These are phyloP conservation scores for Crossocerus cetratus DNA, from an alignment of 2,888 invertebrate species.

Conservation along the genomic window DNA sequence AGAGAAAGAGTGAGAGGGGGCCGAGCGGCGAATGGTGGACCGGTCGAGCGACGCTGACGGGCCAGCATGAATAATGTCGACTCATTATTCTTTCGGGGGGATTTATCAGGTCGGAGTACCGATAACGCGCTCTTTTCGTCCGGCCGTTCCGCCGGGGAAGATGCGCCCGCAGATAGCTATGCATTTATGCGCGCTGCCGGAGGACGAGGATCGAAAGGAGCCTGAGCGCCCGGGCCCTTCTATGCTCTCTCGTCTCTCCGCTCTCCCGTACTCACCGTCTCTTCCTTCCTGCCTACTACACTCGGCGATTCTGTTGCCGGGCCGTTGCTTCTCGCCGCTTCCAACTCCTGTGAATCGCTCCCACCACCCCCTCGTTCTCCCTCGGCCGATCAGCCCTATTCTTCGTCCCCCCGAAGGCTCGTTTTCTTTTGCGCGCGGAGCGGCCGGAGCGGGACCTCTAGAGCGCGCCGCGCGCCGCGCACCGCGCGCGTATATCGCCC, in stretches of 20 bases:
- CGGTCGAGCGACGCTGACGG: constrained; percentile 63
- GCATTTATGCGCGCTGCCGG: constrained; percentile 67
- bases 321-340: constrained; percentile 3
- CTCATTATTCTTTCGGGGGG: constrained; percentile 72
- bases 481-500: constrained; percentile 54
- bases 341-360: too few relatives aligned
- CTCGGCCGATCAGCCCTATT: background rate
- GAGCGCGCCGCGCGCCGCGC: too few relatives aligned
- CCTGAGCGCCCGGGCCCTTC: constrained; percentile 30
- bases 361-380: constrained; percentile 5
- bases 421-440: background rate
- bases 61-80: constrained; percentile 71
- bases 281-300: constrained; percentile 17
- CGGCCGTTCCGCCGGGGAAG: constrained; percentile 64
- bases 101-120: constrained; percentile 71
- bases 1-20: constrained; percentile 27
- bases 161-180: constrained; percentile 68
- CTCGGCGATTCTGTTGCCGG: constrained; percentile 14
- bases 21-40: constrained; percentile 42
- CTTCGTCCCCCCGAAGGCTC: background rate
- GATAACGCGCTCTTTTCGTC: constrained; percentile 72
- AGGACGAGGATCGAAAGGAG: constrained; percentile 39
- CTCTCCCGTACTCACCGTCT: constrained; percentile 5
- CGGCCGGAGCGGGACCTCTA: constrained; percentile 12
- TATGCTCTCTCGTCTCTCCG: constrained; percentile 15